A percentile compares a stretch with the other conserved stretches of the same genome.
Conservation (phyloP, 2,113 vertebrate species). For the Egretta garzetta region DNA sequence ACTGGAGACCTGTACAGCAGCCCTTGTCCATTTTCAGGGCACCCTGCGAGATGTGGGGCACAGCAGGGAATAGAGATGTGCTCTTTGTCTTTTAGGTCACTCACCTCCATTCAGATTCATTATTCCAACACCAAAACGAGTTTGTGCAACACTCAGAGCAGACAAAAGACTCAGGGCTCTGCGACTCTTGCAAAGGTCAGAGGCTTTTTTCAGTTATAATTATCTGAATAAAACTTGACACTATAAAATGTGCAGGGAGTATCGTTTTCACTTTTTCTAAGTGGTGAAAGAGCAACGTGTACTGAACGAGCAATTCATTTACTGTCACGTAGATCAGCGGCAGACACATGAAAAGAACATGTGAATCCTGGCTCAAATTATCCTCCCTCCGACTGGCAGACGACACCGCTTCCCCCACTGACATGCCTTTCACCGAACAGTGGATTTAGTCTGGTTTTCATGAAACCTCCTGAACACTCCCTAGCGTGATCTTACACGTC, state of each 20-base stretch:
- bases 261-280: not conserved
- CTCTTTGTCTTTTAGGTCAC: not conserved
- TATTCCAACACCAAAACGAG: slow-evolving; percentile 1
- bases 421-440: not conserved
- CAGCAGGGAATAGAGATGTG: not conserved
- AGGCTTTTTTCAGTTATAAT: not conserved
- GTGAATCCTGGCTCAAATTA: not conserved
- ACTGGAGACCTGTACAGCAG: not conserved
- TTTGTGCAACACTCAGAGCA: not conserved
- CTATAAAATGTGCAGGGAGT: not conserved
- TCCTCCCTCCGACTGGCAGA: not conserved
- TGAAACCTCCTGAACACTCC: not conserved
- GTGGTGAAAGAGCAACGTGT: not conserved
- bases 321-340: not conserved
- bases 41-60: accelerated
- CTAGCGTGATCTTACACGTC: not conserved
- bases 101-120: not conserved
- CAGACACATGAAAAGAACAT: not conserved
- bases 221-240: not conserved
- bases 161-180: not conserved
- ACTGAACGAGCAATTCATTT: not conserved
- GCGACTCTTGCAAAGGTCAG: not conserved
- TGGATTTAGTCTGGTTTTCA: not conserved
- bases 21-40: not conserved
- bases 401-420: not conserved